Evolutionary conservation across 30 jellyfish, hydroid and myxozoan species (phyloP).

Genomic region (Nemopilema nomurai): DNA sequence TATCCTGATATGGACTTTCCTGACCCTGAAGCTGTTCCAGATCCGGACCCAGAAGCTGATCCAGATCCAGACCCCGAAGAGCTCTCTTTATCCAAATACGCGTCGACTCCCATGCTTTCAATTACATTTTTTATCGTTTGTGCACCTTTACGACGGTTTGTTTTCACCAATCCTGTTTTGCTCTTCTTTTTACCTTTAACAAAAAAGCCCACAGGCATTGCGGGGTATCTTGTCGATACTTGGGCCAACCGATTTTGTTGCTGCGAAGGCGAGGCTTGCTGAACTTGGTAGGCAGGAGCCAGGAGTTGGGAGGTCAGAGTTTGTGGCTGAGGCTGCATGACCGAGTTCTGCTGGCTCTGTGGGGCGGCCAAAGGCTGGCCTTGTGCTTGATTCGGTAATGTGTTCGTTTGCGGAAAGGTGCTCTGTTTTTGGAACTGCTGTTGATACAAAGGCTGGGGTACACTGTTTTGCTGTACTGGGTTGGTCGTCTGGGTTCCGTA

Average conservation of each 20-base stretch:
- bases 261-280: constrained; percentile 9
- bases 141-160: not conserved
- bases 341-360: constrained; percentile 34
- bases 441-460: constrained; percentile 20
- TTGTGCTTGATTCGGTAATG: not conserved
- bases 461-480: constrained; percentile 16
- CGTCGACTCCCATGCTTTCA: not conserved
- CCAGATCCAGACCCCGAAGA: constrained; percentile 30
- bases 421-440: constrained; percentile 41
- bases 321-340: constrained; percentile 4
- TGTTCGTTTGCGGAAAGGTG: constrained; percentile 6
- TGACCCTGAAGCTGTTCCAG: constrained; percentile 35
- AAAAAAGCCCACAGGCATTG: constrained; percentile 59
- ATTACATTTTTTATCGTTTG: not conserved
- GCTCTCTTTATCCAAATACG: not conserved
- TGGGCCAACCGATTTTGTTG: constrained; percentile 5
- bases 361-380: not conserved
- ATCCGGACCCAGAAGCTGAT: constrained; percentile 15
- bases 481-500: constrained; percentile 3
- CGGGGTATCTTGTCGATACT: constrained; percentile 30
- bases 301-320: not conserved
- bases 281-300: not conserved
- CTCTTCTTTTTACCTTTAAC: constrained; percentile 12
- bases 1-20: constrained; percentile 15
- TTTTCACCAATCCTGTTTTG: not conserved